Percentiles rank a stretch among this genome's conserved stretches.
Evolutionary conservation across 2,113 vertebrate species (phyloP).

Genomic region (Zosterops lateralis): DNA sequence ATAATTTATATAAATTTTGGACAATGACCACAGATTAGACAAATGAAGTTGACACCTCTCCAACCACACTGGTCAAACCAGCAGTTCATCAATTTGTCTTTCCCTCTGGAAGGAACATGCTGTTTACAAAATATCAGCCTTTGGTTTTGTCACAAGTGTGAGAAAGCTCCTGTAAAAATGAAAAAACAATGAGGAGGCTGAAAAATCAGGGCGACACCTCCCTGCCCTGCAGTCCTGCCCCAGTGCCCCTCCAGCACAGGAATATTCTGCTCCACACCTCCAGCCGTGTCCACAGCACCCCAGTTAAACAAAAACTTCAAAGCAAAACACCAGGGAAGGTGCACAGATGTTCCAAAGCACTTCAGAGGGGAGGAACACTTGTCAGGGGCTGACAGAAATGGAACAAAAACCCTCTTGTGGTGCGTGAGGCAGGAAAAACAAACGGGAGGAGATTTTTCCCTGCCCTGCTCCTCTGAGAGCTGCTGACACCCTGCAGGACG

Average conservation of each 20-base stretch:
- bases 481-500: neutral
- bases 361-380: neutral
- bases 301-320: rapidly evolving
- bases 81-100: no score
- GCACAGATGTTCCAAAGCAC: neutral
- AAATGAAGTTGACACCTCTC: no score
- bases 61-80: no score
- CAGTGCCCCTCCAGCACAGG: neutral
- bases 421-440: neutral
- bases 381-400: neutral
- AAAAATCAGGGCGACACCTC: no score
- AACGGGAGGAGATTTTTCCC: neutral
- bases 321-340: rapidly evolving
- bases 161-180: no score
- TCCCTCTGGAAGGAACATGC: no score
- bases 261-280: rapidly evolving
- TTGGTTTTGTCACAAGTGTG: no score
- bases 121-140: no score
- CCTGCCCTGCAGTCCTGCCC: neutral
- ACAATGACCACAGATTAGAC: no score
- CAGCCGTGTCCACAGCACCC: rapidly evolving
- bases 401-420: neutral
- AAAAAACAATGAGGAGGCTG: no score
- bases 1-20: no score
- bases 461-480: neutral